Evolutionary conservation across 2,113 vertebrate species (phyloP), one percentile per base, ranked within the genome.

Genomic region (Bos indicus): DNA sequence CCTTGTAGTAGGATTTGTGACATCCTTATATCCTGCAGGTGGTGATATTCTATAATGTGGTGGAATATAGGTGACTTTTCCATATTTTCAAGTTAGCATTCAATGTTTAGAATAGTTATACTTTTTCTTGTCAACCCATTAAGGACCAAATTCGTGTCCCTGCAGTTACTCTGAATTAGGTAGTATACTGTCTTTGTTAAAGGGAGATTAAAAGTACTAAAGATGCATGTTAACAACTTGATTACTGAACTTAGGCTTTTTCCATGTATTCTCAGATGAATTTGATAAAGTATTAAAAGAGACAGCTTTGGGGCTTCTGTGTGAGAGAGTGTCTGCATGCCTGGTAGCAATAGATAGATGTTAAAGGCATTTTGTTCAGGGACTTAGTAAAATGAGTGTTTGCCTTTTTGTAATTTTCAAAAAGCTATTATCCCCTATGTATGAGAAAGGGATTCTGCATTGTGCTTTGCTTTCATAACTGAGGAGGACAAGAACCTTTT

Each of bases 391-490:
- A 94, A 91, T 93, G 43, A 83, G 12, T 86, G 46, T 95, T 97
- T 95, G 51, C 83, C 46, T 81, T 94, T 96, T 89, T 62, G 77
- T 89, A 86, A 64, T 94, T 92, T 94, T 97, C 14, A 48, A 89
- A 97, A 95, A 94, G 51, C 82, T 86, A 43, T 95, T 97, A 80
- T 90, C 8, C 12, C 14, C 59, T 96, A 51, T 64, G 56, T 86
- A 40, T 60, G 36, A 94, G 21, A 87, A 93, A 92, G 6, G 6
- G 56, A 82, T 88, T 71, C 28, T 94, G 56, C 30, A 21, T 96
- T 96, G 60, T 88, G 33, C 21, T 94, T 98, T 95, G 60, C 80
- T 95, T 97, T 97, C 26, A 88, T 96, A 96, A 88, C 13, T 59
- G 40, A 77, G 51, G 57, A 96, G n/a, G 36, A 91, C 46, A 97